Evolutionary conservation across 2,888 invertebrate species (phyloP).

Genomic region (Lypha dubia): DNA sequence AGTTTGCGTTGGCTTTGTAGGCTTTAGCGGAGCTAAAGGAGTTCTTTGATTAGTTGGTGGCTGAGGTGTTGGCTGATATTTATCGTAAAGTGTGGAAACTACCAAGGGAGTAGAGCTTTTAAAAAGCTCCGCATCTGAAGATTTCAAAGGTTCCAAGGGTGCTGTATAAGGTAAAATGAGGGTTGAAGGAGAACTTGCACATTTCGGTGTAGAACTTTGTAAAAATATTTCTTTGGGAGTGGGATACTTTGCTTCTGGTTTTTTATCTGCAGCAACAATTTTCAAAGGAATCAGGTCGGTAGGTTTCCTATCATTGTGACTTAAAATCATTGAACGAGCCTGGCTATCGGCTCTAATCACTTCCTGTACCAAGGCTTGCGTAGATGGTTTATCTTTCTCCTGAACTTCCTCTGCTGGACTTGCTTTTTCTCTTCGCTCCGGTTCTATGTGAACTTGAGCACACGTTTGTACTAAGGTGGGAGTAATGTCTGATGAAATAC

Average conservation of each 20-base stretch:
- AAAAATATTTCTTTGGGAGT: slow-evolving; percentile 1
- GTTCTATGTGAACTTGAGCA: slow-evolving; percentile 70
- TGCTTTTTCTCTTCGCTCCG: neutral
- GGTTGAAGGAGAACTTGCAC: neutral
- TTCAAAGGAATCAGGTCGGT: neutral
- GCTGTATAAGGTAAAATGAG: slow-evolving; percentile 6
- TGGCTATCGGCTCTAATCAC: slow-evolving; percentile 26
- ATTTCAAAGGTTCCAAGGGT: slow-evolving; percentile 19
- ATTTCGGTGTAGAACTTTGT: neutral
- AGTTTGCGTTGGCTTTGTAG: slow-evolving; percentile 30
- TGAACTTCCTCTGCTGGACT: neutral
- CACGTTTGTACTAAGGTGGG: slow-evolving; percentile 60
- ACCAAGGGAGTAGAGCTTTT: slow-evolving; percentile 43
- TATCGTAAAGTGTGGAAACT: slow-evolving; percentile 44
- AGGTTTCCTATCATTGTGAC: neutral
- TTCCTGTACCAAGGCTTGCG: slow-evolving; percentile 22
- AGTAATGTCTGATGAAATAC: slow-evolving; percentile 24
- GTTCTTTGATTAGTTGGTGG: slow-evolving; percentile 34
- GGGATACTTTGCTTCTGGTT: neutral
- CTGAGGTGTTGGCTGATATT: slow-evolving; percentile 22
- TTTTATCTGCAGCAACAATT: neutral
- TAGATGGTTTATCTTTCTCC: slow-evolving; percentile 14
- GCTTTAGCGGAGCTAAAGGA: slow-evolving; percentile 19
- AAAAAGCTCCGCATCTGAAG: slow-evolving; percentile 27
- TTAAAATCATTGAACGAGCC: slow-evolving; percentile 1